Evolutionary conservation across 2,888 invertebrate genomes (phyloP), one percentile per base, ranked within the genome.

Genomic region (Drosophila longiperda): DNA sequence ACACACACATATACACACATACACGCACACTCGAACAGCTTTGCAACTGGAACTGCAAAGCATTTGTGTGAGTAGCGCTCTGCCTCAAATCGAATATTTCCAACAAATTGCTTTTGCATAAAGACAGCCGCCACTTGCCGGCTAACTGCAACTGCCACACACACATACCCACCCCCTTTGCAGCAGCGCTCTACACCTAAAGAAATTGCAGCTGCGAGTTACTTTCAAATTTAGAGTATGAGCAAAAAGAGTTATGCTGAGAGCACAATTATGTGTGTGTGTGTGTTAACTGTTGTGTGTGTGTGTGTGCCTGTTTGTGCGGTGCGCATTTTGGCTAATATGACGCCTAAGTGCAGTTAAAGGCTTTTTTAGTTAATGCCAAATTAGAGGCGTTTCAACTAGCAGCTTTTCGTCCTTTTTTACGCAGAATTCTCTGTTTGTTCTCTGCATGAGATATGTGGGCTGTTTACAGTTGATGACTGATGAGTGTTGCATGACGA

Each of bases 41-140:
- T 45, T 1, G 15, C 45, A 66, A 79, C 82, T 15, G 45, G 45
- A 82, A 66, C 79, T 65, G 78, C 62, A 71, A 69, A 72, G 50
- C 53, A 33, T 62, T 38, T 15, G 54, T 54, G 34, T 38, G 55
- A 59, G 34, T 60, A 52, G 60, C 34, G 69, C 66, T 61, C 55
- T 59, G 64, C 76, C 78, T 55, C 55, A 79, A 90, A 91, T 91
- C 91, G 91, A 90, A 87, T 89, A 84, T 91, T 91, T 91, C 91
- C 91, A 90, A 88, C 85, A 91, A 91, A 91, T 90, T 90, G 89
- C 91, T 80, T 90, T 88, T 86, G 83, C 90, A 91, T 90, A 91
- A 91, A 92, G 90, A 82, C 84, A 66, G 74, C 62, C 78, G 72
- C 74, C 64, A 75, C 79, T 82, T 78, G 76, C 75, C 66, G 66